Evolutionary conservation across 1,140 invertebrate species (phyloP), one percentile per base, ranked within the genome.

Genomic region (Sesamia nonagrioides): DNA sequence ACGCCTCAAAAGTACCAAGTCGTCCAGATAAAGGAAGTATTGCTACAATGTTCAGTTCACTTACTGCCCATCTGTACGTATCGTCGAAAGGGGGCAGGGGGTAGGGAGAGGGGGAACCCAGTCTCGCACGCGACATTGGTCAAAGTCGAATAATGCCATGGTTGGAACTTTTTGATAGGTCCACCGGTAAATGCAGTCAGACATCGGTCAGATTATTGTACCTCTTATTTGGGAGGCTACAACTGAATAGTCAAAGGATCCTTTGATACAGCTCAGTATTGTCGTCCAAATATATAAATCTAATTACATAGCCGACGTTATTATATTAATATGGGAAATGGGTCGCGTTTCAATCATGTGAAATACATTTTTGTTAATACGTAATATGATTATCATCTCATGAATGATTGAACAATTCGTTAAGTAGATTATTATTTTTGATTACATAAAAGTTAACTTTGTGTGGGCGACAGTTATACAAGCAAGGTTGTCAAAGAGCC

Each of bases 161-260:
- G 80, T 78, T 79, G 78, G 80, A 87, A 89, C 85, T 89, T 89
- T 88, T 91, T 88, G 90, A 87, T 88, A 84, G 78, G 80, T 82
- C 84, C 84, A 45, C 27, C 54, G 66, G 48, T 81, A 82, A 86
- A 89, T 88, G 87, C 88, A 89, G 71, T 84, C 84, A 85, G 83
- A 87, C 86, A 85, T 77, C 58, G 33, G 40, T 17, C 66, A 75
- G 85, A 87, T 88, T 86, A 87, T 88, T 86, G 77, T 83, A 81
- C 82, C 79, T 87, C 83, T 85, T 81, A 83, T 86, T 87, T 80
- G 82, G 75, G 74, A 60, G 40, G 52, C 71, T 82, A 85, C 86
- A 84, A 86, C 83, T 84, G 89, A 88, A 78, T 84, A 81, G 89
- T 91, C 89, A 91, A 91, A 91, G 90, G 80, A 81, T 72, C 82